A percentile compares a stretch with the other conserved stretches of the same genome.
Evolutionary conservation across 2,888 invertebrate genomes (phyloP).

Genomic region (Cephus pulcher): DNA sequence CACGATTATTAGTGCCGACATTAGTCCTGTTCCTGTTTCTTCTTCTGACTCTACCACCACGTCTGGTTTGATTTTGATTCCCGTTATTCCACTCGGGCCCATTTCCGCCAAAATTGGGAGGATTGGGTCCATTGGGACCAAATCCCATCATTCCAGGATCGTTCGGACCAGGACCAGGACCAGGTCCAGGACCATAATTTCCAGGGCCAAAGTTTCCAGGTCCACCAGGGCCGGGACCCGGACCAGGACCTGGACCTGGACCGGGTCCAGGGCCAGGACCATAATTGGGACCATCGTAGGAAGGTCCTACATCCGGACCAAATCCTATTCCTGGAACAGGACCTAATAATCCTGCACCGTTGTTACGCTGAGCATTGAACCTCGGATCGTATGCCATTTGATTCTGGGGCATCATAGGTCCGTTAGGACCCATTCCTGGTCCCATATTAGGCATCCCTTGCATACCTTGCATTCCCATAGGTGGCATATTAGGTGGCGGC

Average conservation of each 20-base stretch:
- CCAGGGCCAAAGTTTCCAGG: background rate
- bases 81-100: constrained; percentile 52
- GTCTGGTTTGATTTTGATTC: constrained; percentile 35
- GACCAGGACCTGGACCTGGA: constrained; percentile 29
- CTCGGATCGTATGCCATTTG: constrained; percentile 58
- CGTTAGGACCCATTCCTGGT: constrained; percentile 35
- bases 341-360: constrained; percentile 58
- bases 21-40: constrained; percentile 56
- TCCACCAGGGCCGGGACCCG: background rate
- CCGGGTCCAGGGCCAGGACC: constrained; percentile 27
- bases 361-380: constrained; percentile 49
- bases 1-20: constrained; percentile 44
- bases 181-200: constrained; percentile 6
- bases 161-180: constrained; percentile 25
- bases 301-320: constrained; percentile 46
- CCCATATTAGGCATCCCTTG: constrained; percentile 6
- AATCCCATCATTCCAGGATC: constrained; percentile 42
- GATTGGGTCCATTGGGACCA: constrained; percentile 41
- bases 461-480: constrained; percentile 24
- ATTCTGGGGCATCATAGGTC: constrained; percentile 35
- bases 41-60: constrained; percentile 50
- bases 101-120: constrained; percentile 45
- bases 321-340: constrained; percentile 53
- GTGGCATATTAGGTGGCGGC: constrained; percentile 30
- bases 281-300: constrained; percentile 46